A percentile compares a stretch with the other conserved stretches of the same genome.
Conservation (phyloP, 1,140 invertebrate genomes). For the Argopecten irradians region DNA sequence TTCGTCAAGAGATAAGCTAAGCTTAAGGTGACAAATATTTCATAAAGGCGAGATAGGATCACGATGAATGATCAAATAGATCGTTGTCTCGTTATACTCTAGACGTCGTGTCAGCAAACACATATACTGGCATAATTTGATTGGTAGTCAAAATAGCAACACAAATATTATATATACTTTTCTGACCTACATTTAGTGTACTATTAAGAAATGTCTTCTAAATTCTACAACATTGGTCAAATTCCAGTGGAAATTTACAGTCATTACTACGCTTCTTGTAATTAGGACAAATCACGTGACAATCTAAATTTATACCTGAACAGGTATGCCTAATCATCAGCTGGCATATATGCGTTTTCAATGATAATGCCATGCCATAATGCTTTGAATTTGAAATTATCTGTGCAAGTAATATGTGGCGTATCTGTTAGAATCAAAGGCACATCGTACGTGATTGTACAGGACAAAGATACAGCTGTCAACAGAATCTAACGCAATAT, state of each 20-base stretch:
- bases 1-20: background rate
- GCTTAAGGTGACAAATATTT: background rate
- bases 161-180: background rate
- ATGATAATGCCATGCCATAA: no score
- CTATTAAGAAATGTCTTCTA: background rate
- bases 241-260: background rate
- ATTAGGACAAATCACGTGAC: no score
- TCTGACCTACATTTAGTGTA: background rate
- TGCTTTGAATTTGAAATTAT: no score
- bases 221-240: background rate
- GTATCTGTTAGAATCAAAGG: no score
- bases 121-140: background rate
- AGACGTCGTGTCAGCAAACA: background rate
- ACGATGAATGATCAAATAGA: background rate
- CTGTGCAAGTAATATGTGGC: no score
- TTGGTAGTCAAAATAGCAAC: background rate
- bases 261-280: no score
- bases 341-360: no score
- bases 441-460: no score
- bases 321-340: no score
- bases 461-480: no score
- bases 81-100: background rate
- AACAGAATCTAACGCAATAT: no score
- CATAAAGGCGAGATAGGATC: background rate
- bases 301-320: no score